These are phyloP conservation scores for Conger conger DNA, from an alignment of 2,113 vertebrate species.

Conservation along the genomic window DNA sequence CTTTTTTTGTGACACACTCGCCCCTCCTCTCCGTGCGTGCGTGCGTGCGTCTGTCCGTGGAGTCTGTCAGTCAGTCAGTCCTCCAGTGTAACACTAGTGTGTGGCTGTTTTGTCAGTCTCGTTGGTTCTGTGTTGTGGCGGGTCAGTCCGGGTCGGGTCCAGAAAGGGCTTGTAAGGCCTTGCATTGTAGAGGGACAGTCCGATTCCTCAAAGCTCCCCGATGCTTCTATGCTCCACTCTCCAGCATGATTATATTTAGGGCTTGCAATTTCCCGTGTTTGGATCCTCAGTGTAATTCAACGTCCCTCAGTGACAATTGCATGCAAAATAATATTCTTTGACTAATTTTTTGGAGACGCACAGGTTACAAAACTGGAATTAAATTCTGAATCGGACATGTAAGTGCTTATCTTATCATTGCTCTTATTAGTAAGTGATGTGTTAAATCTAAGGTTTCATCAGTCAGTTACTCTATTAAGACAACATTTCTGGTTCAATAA, in stretches of 20 bases:
- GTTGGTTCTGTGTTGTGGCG: slow-evolving; percentile 61
- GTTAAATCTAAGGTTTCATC: background rate
- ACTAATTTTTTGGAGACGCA: background rate
- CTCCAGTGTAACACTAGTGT: slow-evolving; percentile 53
- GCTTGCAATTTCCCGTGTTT: background rate
- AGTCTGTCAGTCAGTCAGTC: slow-evolving; percentile 42
- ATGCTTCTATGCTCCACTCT: background rate
- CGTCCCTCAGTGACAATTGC: background rate
- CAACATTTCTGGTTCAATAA: background rate
- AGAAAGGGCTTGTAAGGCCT: background rate
- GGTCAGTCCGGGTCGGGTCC: slow-evolving; percentile 37
- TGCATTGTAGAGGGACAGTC: background rate
- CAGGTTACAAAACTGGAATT: background rate
- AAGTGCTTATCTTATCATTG: background rate
- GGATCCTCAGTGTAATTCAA: background rate
- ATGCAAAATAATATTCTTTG: background rate
- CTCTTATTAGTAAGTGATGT: background rate
- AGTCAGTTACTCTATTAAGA: background rate
- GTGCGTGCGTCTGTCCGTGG: slow-evolving; percentile 49
- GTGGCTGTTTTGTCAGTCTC: slow-evolving; percentile 56
- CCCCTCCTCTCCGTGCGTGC: slow-evolving; percentile 45
- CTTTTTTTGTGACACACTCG: slow-evolving; percentile 57
- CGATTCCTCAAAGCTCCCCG: background rate
- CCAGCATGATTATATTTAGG: slow-evolving; percentile 1
- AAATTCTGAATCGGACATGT: background rate